These are phyloP conservation scores for Tenualosa thibaudeaui DNA, from an alignment of 2,797 vertebrate genomes.

Conservation along the genomic window DNA sequence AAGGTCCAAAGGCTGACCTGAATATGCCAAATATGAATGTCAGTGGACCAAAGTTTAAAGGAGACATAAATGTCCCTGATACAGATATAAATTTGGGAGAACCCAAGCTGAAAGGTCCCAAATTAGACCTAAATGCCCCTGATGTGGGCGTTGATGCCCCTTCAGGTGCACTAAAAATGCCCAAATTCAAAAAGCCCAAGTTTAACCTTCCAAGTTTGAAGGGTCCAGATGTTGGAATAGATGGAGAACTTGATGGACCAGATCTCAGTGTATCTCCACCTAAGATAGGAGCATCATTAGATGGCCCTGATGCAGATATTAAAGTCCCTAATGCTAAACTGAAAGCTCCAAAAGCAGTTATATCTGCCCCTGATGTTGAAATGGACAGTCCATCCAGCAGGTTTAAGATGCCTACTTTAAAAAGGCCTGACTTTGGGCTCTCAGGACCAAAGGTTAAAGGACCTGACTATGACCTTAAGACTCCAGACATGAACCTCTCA, in stretches of 20 bases:
- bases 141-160: slow-evolving; percentile 32
- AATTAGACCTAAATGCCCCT: slow-evolving; percentile 37
- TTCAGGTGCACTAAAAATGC: slow-evolving; percentile 42
- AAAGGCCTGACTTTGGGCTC: slow-evolving; percentile 39
- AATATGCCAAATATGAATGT: slow-evolving; percentile 44
- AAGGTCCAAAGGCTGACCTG: slow-evolving; percentile 30
- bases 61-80: slow-evolving; percentile 19
- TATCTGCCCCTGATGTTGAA: slow-evolving; percentile 50
- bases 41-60: slow-evolving; percentile 41
- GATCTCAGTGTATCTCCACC: slow-evolving; percentile 40
- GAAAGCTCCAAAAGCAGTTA: slow-evolving; percentile 38
- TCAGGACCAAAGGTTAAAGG: slow-evolving; percentile 49
- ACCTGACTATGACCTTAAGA: slow-evolving; percentile 38
- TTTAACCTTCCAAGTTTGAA: slow-evolving; percentile 52
- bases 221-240: slow-evolving; percentile 49
- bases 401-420: slow-evolving; percentile 59
- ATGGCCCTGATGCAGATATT: slow-evolving; percentile 45
- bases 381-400: slow-evolving; percentile 53
- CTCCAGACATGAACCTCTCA: slow-evolving; percentile 43
- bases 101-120: slow-evolving; percentile 54
- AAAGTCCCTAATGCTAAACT: slow-evolving; percentile 55
- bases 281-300: slow-evolving; percentile 33
- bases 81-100: slow-evolving; percentile 23
- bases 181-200: slow-evolving; percentile 56
- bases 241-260: slow-evolving; percentile 44